Base-by-base conservation (phyloP, 2,888 invertebrate genomes). In the Leptodirus hochenwartii region DNA sequence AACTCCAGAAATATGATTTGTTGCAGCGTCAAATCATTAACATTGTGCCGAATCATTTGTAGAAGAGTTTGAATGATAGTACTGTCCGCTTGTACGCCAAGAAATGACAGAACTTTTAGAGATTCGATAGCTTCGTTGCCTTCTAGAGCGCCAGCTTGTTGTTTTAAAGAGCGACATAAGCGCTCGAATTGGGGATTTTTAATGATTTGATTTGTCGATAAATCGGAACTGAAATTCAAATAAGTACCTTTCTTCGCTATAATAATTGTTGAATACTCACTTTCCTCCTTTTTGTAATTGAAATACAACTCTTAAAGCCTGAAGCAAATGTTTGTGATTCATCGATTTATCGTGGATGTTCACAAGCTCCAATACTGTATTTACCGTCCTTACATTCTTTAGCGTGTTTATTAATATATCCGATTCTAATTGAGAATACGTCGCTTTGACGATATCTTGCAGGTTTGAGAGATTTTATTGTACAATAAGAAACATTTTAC, bases 1-100 rank as follows among this genome's bases (percentile, higher is more conserved):
- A 65, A 69, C 44, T 72, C 61, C 10, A 74, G 31, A 44, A 70
- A 72, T 41, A 68, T 62, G 16, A 76, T 64, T 41, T 76, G 66
- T 3, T 62, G 51, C 13, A 73, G 46, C 34, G 56, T 61, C 8
- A 79, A 44, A 22, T 61, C 45, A 47, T 77, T 75, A 8, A 76
- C 58, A 36, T 65, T 62, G 30, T 62, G 56, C 25, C 70, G 51
- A 10, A 78, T 48, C 22, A 74, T 51, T 43, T 77, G 71, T 8
- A 79, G 54, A 34, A 76, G 49, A 1, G 65, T 62, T 48, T 72
- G 69, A 11, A 68, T 53, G 15, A 78, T 61, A 2, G 63, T 48
- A 25, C 67, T 66, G 20, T 66, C 57, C 0, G 59, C 51, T 1
- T 69, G 62, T 0, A 74, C 64, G 6, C 64, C 58, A 4, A 77